Evolutionary conservation across 1,140 invertebrate genomes (phyloP).

Genomic region (Diachasmimorpha longicaudata): DNA sequence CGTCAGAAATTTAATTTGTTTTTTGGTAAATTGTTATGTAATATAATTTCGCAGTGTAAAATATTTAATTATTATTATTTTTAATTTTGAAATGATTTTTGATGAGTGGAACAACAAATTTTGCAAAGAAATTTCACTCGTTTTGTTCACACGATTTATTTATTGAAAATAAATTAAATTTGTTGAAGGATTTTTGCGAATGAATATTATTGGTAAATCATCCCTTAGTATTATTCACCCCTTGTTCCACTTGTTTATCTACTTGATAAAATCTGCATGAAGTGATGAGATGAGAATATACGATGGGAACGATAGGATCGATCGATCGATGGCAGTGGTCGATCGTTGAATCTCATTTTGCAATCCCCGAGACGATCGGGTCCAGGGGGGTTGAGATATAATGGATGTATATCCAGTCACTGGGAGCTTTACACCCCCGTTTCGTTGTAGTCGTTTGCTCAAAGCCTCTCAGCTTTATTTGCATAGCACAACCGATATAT

Average conservation of each 20-base stretch:
- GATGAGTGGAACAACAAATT: no score
- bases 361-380: background rate
- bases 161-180: no score
- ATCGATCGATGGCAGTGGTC: background rate
- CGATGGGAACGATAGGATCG: background rate
- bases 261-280: background rate
- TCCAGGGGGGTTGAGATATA: background rate
- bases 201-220: background rate
- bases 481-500: background rate
- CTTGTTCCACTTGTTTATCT: background rate
- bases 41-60: no score
- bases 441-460: background rate
- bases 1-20: no score
- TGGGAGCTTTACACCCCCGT: background rate
- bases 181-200: background rate
- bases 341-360: background rate
- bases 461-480: slow-evolving; percentile 15
- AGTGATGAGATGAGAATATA: background rate
- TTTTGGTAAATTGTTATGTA: no score
- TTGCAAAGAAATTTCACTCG: no score
- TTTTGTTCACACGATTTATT: no score
- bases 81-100: no score
- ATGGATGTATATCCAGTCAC: background rate
- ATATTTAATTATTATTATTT: no score
- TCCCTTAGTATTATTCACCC: background rate